Base-by-base conservation (phyloP, 2,797 vertebrate species). In the Hylomyscus alleni region DNA sequence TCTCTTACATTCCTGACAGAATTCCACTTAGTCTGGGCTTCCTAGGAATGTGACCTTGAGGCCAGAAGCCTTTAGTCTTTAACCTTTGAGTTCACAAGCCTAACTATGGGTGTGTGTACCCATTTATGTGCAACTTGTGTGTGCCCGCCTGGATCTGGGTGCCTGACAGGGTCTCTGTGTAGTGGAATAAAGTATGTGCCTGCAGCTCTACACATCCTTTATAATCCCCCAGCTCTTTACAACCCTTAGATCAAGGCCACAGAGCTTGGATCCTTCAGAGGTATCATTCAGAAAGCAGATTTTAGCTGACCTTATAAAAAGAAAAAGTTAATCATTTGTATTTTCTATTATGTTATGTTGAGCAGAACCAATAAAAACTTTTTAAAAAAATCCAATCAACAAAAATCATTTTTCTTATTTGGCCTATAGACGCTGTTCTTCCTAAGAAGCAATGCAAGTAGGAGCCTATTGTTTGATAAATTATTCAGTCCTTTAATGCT, bases 221-320 rank as follows among this genome's bases (percentile, higher is more conserved):
- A 62, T 62, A 83, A 44, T 62, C 26, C 40, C 40, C 26, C 81
- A 60, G 10, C 72, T 5, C 20, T 44, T 44, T 44, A 73, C 8
- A 24, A 76, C 40, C 40, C 40, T 76, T 29, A 14, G 10, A 15
- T 47, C 24, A 22, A 73, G 34, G n/a, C n/a, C 56, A 56, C 54
- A 56, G 52, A 81, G 11, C 52, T 81, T 81, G 22, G 22, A 37
- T n/a, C 22, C 37, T 31, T 83, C 54, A 83, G 81, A 31, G 31
- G 37, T 44, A 40, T 83, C 24, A 83, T 77, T 94, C 29, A 91
- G 83, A 82, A 96, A 93, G 76, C 75, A 60, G 26, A 82, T 80
- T 92, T 54, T 75, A 50, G 24, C 17, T 52, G 82, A 34, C 26
- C 52, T 47, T 78, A 56, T 56, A 72, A 14, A 92, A 56, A 80